Evolutionary conservation across 2,797 vertebrate species (phyloP).

Genomic region (Bradypodion ventrale): DNA sequence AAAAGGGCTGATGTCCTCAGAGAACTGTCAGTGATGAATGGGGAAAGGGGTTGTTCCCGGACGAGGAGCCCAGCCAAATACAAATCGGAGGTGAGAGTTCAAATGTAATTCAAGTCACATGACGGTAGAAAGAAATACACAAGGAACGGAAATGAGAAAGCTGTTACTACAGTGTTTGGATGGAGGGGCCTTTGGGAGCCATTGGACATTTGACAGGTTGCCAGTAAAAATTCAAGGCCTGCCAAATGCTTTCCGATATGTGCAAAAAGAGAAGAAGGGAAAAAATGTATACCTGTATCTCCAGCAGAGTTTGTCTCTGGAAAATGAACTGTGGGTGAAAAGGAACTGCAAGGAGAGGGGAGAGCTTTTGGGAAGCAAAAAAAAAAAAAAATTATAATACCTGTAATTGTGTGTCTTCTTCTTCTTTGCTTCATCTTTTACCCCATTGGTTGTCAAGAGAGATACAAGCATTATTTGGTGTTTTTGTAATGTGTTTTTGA

Average conservation of each 20-base stretch:
- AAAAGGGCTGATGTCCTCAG: background rate
- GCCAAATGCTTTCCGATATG: slow-evolving; percentile 12
- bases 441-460: no score
- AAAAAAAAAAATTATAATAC: background rate
- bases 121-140: background rate
- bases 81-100: slow-evolving; percentile 24
- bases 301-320: background rate
- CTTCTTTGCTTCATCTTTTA: no score
- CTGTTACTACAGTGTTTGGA: slow-evolving; percentile 37
- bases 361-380: background rate
- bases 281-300: background rate
- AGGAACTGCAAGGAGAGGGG: background rate
- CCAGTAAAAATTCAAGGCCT: slow-evolving; percentile 41
- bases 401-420: background rate
- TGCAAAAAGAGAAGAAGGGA: background rate
- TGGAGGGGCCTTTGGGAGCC: background rate
- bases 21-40: background rate
- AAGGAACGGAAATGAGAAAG: slow-evolving; percentile 27
- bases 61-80: background rate
- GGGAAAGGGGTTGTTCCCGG: background rate
- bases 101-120: slow-evolving; percentile 27
- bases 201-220: background rate
- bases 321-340: background rate
- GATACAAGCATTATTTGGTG: no score
- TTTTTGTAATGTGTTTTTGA: no score